A percentile compares a stretch with the other conserved stretches of the same genome.
These are phyloP conservation scores for Chrysomela aeneicollis DNA, from an alignment of 2,888 invertebrate species.

Conservation along the genomic window DNA sequence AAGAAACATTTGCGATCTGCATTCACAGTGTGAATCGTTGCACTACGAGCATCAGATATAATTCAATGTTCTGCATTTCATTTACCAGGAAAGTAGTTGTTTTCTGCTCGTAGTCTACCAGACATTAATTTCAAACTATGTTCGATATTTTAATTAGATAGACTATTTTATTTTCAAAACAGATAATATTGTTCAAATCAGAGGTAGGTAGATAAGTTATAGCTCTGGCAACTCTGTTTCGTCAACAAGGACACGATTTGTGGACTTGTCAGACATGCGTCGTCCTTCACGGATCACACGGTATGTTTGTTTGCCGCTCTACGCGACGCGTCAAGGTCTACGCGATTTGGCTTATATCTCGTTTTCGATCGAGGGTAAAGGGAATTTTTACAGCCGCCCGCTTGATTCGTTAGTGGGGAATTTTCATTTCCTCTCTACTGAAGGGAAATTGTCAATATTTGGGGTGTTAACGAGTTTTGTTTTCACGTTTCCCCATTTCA, in stretches of 20 bases:
- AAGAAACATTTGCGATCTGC: too few relatives aligned
- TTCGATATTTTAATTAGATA: too few relatives aligned
- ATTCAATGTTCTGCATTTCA: too few relatives aligned
- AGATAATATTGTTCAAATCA: too few relatives aligned
- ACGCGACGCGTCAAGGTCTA: neutral
- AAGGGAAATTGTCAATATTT: conserved; percentile 20
- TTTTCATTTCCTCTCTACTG: conserved; percentile 17
- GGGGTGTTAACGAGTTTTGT: conserved; percentile 17
- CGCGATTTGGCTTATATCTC: neutral
- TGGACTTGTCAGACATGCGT: conserved; percentile 18
- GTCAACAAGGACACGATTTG: conserved; percentile 14
- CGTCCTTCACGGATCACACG: conserved; percentile 9
- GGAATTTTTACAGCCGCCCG: conserved; percentile 7
- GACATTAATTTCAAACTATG: too few relatives aligned
- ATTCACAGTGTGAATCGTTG: too few relatives aligned
- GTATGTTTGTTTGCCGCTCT: neutral
- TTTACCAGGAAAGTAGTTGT: too few relatives aligned
- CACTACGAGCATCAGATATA: too few relatives aligned
- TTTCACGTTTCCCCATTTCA: conserved; percentile 4
- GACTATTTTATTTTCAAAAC: too few relatives aligned
- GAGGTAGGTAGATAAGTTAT: too few relatives aligned
- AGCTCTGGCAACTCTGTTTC: neutral
- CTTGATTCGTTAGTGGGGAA: conserved; percentile 13
- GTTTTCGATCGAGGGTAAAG: neutral
- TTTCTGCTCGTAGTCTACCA: too few relatives aligned